phyloP scores from a whole-genome alignment of 1,140 invertebrate species.

The Macrosteles quadrilineatus region DNA sequence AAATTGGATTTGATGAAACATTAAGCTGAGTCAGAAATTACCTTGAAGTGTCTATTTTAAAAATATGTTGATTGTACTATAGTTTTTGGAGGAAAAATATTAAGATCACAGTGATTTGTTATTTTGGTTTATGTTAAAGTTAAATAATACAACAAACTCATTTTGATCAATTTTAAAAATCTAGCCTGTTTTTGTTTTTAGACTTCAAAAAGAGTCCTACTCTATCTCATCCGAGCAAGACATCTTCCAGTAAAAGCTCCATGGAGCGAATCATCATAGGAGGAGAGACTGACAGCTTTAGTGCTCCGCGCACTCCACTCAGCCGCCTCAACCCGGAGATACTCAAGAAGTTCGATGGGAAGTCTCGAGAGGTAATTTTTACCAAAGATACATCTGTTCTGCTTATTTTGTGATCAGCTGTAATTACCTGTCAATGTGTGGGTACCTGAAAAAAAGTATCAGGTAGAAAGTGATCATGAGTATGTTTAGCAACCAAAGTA shows the following conservation, averaged over 20 bases:
- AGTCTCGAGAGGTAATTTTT: constrained; percentile 72
- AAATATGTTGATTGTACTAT: too few species aligned
- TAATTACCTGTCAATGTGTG: not conserved
- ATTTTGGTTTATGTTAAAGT: too few species aligned
- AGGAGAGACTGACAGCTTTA: constrained; percentile 59
- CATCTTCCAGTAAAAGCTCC: constrained; percentile 30
- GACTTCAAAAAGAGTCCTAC: constrained; percentile 6
- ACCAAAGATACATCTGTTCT: not conserved
- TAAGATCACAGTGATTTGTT: too few species aligned
- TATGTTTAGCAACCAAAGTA: too few species aligned
- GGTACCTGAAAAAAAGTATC: not conserved
- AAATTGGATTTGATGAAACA: too few species aligned
- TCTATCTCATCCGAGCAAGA: not conserved
- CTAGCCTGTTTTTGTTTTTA: not conserved
- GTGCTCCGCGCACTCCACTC: constrained; percentile 51
- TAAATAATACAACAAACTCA: too few species aligned
- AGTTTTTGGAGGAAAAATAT: too few species aligned
- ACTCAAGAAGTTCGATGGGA: constrained; percentile 75
- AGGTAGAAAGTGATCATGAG: too few species aligned
- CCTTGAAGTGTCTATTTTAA: too few species aligned
- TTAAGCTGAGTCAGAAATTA: too few species aligned
- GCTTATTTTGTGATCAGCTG: not conserved
- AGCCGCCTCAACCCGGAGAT: constrained; percentile 68
- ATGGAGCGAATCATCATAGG: constrained; percentile 78
- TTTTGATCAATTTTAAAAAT: not conserved